A percentile compares a stretch with the other conserved stretches of the same genome.
These are phyloP conservation scores for Bicyclus anynana DNA, from an alignment of 1,140 invertebrate genomes.

Conservation along the genomic window DNA sequence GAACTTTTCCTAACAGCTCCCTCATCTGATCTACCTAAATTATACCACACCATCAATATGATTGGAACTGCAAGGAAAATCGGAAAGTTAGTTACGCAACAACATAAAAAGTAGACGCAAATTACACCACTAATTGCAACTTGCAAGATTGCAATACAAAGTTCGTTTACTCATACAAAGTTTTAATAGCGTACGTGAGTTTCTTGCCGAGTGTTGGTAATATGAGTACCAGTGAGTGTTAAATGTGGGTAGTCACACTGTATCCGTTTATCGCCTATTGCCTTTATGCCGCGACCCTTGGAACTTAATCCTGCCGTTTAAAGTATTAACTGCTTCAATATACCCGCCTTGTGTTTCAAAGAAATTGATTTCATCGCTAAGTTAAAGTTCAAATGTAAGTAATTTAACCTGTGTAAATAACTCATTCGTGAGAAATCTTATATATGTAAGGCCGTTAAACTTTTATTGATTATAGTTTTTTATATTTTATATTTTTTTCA, in stretches of 20 bases:
- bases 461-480: no score
- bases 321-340: constrained; percentile 11
- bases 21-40: neutral
- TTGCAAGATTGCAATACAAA: constrained; percentile 14
- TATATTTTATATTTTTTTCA: no score
- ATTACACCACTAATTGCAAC: neutral
- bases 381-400: no score
- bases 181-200: constrained; percentile 19
- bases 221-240: no score
- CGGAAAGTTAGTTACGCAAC: neutral
- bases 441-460: no score
- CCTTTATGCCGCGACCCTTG: constrained; percentile 19
- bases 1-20: neutral
- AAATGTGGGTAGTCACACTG: constrained; percentile 17
- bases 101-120: neutral
- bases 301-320: constrained; percentile 17
- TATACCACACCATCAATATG: neutral
- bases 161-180: constrained; percentile 10
- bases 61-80: neutral
- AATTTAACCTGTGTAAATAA: no score
- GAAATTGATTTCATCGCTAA: neutral
- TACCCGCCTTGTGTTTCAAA: neutral
- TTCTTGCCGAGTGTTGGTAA: constrained; percentile 13
- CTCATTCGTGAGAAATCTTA: no score
- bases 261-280: constrained; percentile 20